Conservation (phyloP, 2,113 vertebrate genomes). For the Mormyrus iriodes region DNA sequence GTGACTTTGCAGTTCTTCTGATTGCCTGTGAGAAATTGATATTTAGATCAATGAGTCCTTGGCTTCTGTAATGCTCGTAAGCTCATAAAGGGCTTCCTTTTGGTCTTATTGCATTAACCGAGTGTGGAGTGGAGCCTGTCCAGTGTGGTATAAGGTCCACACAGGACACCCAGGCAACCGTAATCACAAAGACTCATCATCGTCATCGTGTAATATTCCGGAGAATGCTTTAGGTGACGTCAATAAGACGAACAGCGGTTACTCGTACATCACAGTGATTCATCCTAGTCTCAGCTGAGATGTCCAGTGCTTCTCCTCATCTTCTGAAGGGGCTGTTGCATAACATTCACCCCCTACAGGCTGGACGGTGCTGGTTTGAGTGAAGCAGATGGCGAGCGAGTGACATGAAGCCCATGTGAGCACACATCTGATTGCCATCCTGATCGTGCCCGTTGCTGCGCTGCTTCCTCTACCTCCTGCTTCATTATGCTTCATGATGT, state of each 20-base stretch:
- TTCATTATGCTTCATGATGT: neutral
- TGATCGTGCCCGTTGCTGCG: neutral
- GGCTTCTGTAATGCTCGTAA: slow-evolving; percentile 33
- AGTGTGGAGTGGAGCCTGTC: neutral
- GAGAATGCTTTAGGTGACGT: neutral
- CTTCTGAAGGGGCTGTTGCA: neutral
- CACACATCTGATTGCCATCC: neutral
- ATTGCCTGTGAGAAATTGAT: slow-evolving; percentile 56
- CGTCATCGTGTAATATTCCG: neutral
- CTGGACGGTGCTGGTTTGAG: neutral
- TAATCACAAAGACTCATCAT: neutral
- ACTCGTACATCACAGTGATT: neutral
- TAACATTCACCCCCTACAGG: neutral
- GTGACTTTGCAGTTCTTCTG: slow-evolving; percentile 48
- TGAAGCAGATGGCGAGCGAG: neutral
- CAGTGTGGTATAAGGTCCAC: neutral
- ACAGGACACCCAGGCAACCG: neutral
- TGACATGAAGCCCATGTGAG: neutral
- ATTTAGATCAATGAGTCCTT: slow-evolving; percentile 55
- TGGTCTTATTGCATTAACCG: neutral
- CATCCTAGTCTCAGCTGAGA: neutral
- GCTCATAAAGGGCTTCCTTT: neutral
- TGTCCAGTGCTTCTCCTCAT: neutral
- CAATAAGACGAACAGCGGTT: neutral
- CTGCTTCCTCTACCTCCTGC: neutral